A percentile compares a stretch with the other conserved stretches of the same genome.
Conservation (phyloP, 1,140 invertebrate genomes). For the Leptoteleia sp. region DNA sequence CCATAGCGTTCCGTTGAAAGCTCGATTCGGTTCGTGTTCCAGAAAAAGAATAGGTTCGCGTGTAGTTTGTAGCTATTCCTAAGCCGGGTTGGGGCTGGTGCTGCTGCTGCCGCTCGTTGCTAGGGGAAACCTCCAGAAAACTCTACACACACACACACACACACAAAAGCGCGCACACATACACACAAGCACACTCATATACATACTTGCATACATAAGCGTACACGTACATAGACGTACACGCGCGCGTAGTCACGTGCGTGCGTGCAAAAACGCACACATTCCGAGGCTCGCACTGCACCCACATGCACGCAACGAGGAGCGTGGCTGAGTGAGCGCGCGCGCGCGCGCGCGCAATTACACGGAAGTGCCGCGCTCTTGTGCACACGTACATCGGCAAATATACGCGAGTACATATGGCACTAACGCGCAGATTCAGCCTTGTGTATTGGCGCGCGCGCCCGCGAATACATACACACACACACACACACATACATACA, state of each 20-base stretch:
- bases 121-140: conserved; percentile 81
- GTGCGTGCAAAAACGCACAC: too few species aligned
- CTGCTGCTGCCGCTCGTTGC: conserved; percentile 77
- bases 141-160: conserved; percentile 72
- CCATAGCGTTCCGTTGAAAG: conserved; percentile 20
- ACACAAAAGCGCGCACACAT: not conserved
- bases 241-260: too few species aligned
- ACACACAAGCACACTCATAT: conserved; percentile 53
- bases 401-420: not conserved
- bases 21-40: conserved; percentile 39
- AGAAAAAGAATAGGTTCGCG: conserved; percentile 72
- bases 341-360: conserved; percentile 55
- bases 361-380: conserved; percentile 50
- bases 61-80: conserved; percentile 79
- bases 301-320: too few species aligned
- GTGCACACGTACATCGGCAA: conserved; percentile 14
- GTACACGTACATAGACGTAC: conserved; percentile 23
- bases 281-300: too few species aligned
- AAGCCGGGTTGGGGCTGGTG: conserved; percentile 77
- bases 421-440: too few species aligned
- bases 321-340: too few species aligned
- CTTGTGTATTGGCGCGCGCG: too few species aligned
- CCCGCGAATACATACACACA: conserved; percentile 35
- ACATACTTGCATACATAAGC: conserved; percentile 27
- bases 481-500: not conserved